These are phyloP conservation scores for Lagenorhynchus albirostris DNA, from an alignment of 2,113 vertebrate genomes.

Conservation along the genomic window DNA sequence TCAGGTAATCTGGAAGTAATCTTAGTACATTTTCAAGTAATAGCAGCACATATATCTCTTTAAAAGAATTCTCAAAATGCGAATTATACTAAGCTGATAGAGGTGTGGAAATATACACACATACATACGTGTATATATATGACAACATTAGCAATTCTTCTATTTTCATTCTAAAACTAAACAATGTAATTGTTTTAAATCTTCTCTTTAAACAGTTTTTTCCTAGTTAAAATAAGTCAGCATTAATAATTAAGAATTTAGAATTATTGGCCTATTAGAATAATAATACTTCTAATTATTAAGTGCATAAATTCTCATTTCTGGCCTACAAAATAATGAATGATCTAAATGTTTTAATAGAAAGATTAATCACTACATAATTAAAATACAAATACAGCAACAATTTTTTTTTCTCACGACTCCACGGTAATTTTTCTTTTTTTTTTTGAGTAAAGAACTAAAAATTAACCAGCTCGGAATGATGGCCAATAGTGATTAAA, in stretches of 20 bases:
- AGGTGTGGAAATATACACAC: not conserved
- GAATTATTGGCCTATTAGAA: slow-evolving; percentile 1
- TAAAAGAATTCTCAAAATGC: not conserved
- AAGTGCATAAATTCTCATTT: slow-evolving; percentile 29
- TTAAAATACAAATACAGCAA: not conserved
- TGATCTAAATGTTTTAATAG: slow-evolving; percentile 5
- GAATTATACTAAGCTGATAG: not conserved
- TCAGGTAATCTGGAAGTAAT: not conserved
- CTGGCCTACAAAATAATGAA: not conserved
- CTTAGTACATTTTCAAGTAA: not conserved
- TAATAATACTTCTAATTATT: slow-evolving; percentile 41
- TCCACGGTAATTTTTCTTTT: not conserved
- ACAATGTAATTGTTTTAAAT: slow-evolving; percentile 3
- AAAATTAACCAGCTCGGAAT: not conserved
- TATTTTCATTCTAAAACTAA: slow-evolving; percentile 18
- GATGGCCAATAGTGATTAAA: not conserved
- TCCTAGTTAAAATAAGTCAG: slow-evolving; percentile 30
- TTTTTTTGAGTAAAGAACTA: not conserved
- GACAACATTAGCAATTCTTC: not conserved
- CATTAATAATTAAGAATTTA: slow-evolving; percentile 35
- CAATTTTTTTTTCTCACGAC: not conserved
- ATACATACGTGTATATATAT: not conserved
- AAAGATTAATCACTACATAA: slow-evolving; percentile 13
- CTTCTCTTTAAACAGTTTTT: not conserved
- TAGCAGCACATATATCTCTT: not conserved